Percentiles rank a stretch among this genome's conserved stretches.
Conservation (phyloP, 1,140 invertebrate species). For the Anoplophora glabripennis region DNA sequence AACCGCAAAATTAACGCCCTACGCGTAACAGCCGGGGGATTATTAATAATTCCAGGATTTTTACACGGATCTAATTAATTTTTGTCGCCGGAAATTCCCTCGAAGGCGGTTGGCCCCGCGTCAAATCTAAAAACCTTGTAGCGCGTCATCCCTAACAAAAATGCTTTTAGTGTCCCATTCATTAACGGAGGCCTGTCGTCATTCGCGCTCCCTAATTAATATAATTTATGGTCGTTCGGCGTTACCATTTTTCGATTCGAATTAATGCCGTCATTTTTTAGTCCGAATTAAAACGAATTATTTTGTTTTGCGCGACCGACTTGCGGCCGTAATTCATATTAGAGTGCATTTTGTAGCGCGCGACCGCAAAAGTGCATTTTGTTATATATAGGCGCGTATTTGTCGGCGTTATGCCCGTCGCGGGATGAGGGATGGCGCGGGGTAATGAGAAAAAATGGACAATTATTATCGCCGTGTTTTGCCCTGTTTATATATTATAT, state of each 20-base stretch:
- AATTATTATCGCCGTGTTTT: too few species aligned
- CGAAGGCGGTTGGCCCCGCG: not conserved
- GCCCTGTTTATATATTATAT: too few species aligned
- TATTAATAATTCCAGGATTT: too few species aligned
- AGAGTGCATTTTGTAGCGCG: too few species aligned
- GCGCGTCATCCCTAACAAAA: constrained; percentile 31
- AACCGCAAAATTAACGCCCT: not conserved
- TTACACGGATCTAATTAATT: too few species aligned
- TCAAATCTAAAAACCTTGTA: constrained; percentile 30
- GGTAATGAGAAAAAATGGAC: too few species aligned
- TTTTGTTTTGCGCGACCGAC: constrained; percentile 1
- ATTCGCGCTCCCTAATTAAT: constrained; percentile 30
- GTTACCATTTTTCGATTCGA: constrained; percentile 22
- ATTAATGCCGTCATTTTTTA: constrained; percentile 30
- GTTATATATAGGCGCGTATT: too few species aligned
- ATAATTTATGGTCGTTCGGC: constrained; percentile 28
- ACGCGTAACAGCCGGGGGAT: too few species aligned
- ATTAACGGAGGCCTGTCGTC: constrained; percentile 29
- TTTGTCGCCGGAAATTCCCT: not conserved
- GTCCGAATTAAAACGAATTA: constrained; percentile 30
- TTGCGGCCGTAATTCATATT: too few species aligned
- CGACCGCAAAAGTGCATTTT: too few species aligned
- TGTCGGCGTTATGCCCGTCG: too few species aligned
- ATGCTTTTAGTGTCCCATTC: constrained; percentile 34
- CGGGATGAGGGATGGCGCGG: too few species aligned